Evolutionary conservation across 1,140 invertebrate genomes (phyloP).

Genomic region (Bombus consobrinus): DNA sequence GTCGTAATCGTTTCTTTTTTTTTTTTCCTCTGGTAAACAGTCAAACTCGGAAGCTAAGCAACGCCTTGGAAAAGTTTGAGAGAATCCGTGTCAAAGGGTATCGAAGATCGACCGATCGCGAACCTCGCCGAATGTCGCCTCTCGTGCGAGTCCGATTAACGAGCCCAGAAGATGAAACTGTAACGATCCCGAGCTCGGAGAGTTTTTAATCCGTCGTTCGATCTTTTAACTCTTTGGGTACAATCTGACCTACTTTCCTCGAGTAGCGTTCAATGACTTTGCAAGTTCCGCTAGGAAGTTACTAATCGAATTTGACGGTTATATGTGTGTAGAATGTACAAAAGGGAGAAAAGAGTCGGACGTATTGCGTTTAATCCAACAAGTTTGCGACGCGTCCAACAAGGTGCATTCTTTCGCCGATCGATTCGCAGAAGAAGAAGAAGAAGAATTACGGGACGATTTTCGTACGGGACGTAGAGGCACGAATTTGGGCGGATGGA

Average conservation of each 20-base stretch:
- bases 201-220: not conserved
- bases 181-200: not conserved
- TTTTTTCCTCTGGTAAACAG: constrained; percentile 7
- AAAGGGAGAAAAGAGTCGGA: too few species aligned
- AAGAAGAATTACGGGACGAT: not conserved
- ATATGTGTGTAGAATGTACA: not conserved
- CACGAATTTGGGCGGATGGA: constrained; percentile 14
- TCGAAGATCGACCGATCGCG: constrained; percentile 8
- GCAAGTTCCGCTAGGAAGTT: not conserved
- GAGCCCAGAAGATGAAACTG: not conserved
- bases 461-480: not conserved
- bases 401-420: not conserved
- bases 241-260: not conserved
- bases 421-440: not conserved
- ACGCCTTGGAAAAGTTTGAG: constrained; percentile 39
- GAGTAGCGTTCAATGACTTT: not conserved
- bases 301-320: not conserved
- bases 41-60: constrained; percentile 15
- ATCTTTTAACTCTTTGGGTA: not conserved
- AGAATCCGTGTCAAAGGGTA: constrained; percentile 31
- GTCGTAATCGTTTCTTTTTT: not conserved
- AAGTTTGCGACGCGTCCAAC: not conserved
- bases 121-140: not conserved
- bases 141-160: not conserved
- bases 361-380: not conserved